Base-by-base conservation (phyloP, 2,797 vertebrate species). In the Characodon lateralis region DNA sequence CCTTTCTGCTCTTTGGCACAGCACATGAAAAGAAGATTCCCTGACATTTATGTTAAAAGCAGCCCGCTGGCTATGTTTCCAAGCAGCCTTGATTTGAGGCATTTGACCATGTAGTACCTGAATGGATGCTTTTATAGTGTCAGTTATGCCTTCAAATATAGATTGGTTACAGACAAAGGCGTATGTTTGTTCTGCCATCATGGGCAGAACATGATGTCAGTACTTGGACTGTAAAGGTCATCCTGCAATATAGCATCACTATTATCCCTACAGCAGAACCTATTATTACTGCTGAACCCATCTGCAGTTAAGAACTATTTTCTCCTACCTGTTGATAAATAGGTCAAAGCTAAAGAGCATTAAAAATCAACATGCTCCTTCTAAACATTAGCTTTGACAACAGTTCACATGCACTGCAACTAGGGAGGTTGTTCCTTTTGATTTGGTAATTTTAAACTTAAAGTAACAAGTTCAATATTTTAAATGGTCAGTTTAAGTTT, bases 81-180 rank as follows among this genome's bases (percentile, higher is more conserved):
- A 39, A 9, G 61, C 61, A 22, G 31, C 61, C 31, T 43, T 66
- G 35, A 24, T 66, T 66, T 66, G 35, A 66, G 10, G 35, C 39
- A 43, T 66, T 66, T 65, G 7, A 65, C 61, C 61, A 39, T 65
- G 61, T 39, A 66, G 39, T 5, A 41, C 20, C 63, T 66, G 63
- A 43, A 41, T 66, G 39, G 22, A 41, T 56, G 58, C 12, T 69
- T 78, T 81, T 74, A 20, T 55, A 39, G 59, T 75, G 73, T 51
- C 59, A 77, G 56, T 56, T 63, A 26, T 73, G 39, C 31, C 35
- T 22, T 66, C 31, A 66, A 66, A 66, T 66, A 66, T 66, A 41
- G 63, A 66, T 66, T 41, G 20, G 63, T 9, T 66, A 39, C 63
- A 39, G 31, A 65, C 63, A 66, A 66, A 65, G 24, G 63, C 22